Conservation (phyloP, 2,888 invertebrate species). For the Dolomedes plantarius region DNA sequence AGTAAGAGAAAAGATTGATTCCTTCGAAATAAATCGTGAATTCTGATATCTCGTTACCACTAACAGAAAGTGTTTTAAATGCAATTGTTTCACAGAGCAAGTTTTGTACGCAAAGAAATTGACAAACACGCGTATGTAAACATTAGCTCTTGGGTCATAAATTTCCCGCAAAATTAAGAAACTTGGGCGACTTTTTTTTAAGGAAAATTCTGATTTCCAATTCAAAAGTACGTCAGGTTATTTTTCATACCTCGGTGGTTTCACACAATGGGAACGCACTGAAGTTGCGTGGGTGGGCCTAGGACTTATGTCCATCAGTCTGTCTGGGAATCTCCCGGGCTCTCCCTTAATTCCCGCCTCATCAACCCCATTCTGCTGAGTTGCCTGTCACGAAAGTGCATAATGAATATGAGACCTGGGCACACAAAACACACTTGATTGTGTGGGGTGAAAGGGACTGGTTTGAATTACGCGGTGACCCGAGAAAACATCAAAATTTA, state of each 20-base stretch:
- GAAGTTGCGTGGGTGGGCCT: not conserved
- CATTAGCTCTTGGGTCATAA: no score
- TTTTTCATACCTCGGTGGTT: not conserved
- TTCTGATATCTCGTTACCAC: no score
- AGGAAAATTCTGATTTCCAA: no score
- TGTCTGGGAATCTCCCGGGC: not conserved
- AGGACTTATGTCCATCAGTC: not conserved
- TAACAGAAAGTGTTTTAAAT: no score
- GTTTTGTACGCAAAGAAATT: no score
- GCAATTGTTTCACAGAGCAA: no score
- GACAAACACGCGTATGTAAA: no score
- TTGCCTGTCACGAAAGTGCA: not conserved
- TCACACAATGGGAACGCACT: not conserved
- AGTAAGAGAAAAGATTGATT: no score
- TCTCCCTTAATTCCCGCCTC: not conserved
- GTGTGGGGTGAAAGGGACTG: not conserved
- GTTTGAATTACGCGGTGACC: not conserved
- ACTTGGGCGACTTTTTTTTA: no score
- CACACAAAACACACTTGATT: not conserved
- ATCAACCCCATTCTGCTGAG: not conserved
- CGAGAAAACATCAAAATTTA: not conserved
- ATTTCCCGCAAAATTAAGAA: no score
- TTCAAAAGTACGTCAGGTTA: not conserved
- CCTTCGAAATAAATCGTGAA: no score
- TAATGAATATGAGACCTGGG: not conserved